phyloP scores from a whole-genome alignment of 2,113 vertebrate species.

The Rhynchopsitta pachyrhyncha region DNA sequence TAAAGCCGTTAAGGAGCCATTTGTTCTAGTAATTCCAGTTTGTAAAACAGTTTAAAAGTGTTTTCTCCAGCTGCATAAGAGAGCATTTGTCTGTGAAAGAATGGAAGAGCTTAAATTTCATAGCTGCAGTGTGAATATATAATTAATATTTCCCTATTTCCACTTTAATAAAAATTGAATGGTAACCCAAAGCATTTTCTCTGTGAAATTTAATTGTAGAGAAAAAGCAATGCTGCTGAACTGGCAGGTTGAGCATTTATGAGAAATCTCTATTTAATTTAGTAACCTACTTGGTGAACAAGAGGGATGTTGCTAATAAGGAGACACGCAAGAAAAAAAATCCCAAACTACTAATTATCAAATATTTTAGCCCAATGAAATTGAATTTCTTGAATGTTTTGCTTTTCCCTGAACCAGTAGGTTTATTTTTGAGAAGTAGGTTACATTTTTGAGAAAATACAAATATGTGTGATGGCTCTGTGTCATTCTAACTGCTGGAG shows the following conservation, averaged over 20 bases:
- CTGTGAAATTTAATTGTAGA: not conserved
- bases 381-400: not conserved
- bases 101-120: not conserved
- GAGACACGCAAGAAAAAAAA: not conserved
- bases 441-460: not conserved
- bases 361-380: not conserved
- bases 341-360: not conserved
- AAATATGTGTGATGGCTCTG: accelerated
- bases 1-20: not conserved
- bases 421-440: not conserved
- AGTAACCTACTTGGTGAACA: not conserved
- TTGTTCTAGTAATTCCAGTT: not conserved
- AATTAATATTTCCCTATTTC: not conserved
- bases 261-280: not conserved
- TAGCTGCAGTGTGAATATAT: not conserved
- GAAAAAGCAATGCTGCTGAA: not conserved
- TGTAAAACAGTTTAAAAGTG: not conserved
- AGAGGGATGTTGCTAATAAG: not conserved
- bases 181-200: not conserved
- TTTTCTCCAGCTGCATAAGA: not conserved
- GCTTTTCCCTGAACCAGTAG: not conserved
- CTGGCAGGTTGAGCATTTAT: not conserved
- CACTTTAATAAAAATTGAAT: not conserved
- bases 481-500: not conserved
- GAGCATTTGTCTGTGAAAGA: not conserved